Evolutionary conservation across 2,113 vertebrate genomes (phyloP), one percentile per base, ranked within the genome.

Genomic region (Ailuropoda melanoleuca): DNA sequence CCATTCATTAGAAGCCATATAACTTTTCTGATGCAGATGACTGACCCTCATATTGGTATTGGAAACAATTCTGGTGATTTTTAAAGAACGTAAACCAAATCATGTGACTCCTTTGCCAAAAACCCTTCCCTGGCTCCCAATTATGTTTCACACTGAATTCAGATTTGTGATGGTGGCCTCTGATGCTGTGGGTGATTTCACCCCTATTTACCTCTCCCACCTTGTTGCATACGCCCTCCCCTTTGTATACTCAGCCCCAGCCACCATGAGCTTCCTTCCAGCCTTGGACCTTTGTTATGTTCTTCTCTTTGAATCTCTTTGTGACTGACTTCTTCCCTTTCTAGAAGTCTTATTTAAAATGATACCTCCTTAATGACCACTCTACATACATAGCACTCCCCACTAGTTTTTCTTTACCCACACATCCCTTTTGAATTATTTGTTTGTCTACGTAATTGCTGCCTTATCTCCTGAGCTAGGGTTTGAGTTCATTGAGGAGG

Each of bases 201-300:
- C 3, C 9, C 80, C 3, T 19, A 1, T 9, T 82, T 10, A 21
- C 29, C 31, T 75, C 12, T 88, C 6, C 39, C 1, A 26, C 39
- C 10, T 75, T 8, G 17, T 53, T 6, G 56, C 12, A 13, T 8
- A 26, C 1, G 29, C 4, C 2, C 18, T 55, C 9, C 6, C 48
- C 56, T 1, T 43, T 62, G 34, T 13, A 1, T 6, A 6, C 18
- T 13, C 0, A 1, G 5, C 15, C 34, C 19, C 8, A 14, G 13
- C 3, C 14, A 50, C 15, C 4, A 0, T 26, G 26, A 58, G 19
- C 37, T 58, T 88, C 37, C 19, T 10, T 8, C 23, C 14, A 24
- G 9, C 53, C 29, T 23, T 11, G 8, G 48, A 21, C 6, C 37
- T 90, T 77, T 70, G 50, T 17, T 88, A 0, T 29, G 13, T 43